A percentile compares a stretch with the other conserved stretches of the same genome.
These are phyloP conservation scores for Pollenia amentaria DNA, from an alignment of 2,888 invertebrate species.

Conservation along the genomic window DNA sequence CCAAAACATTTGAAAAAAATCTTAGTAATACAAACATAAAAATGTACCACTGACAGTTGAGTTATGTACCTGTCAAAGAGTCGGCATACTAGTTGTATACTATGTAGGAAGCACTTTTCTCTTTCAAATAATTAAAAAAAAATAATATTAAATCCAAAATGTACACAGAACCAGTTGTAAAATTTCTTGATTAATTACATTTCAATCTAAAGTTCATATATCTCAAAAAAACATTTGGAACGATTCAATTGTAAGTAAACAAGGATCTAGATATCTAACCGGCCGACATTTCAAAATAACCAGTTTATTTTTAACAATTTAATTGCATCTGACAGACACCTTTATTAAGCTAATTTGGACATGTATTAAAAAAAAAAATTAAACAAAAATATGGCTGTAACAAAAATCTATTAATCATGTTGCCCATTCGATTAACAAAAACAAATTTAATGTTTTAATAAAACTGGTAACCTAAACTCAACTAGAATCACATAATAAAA, in stretches of 20 bases:
- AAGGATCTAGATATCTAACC: conserved; percentile 6
- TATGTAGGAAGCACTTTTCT: no score
- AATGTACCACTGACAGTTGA: no score
- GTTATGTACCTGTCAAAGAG: no score
- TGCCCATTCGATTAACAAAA: conserved; percentile 15
- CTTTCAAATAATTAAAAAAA: no score
- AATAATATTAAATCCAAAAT: no score
- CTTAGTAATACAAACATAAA: no score
- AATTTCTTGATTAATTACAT: not conserved
- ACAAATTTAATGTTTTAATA: conserved; percentile 9
- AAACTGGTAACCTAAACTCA: conserved; percentile 12
- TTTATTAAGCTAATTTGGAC: conserved; percentile 45
- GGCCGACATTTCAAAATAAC: not conserved
- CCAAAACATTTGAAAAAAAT: no score
- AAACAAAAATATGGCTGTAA: conserved; percentile 9
- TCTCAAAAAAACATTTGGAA: no score
- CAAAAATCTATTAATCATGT: conserved; percentile 54
- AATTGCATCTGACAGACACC: conserved; percentile 16
- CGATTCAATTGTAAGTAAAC: not conserved
- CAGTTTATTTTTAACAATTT: conserved; percentile 28
- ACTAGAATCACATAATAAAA: conserved; percentile 47
- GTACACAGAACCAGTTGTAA: not conserved
- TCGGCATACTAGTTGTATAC: no score
- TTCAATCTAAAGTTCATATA: not conserved
- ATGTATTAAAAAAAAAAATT: not conserved